Evolutionary conservation across 1,140 invertebrate species (phyloP).

Genomic region (Aplysia californica): DNA sequence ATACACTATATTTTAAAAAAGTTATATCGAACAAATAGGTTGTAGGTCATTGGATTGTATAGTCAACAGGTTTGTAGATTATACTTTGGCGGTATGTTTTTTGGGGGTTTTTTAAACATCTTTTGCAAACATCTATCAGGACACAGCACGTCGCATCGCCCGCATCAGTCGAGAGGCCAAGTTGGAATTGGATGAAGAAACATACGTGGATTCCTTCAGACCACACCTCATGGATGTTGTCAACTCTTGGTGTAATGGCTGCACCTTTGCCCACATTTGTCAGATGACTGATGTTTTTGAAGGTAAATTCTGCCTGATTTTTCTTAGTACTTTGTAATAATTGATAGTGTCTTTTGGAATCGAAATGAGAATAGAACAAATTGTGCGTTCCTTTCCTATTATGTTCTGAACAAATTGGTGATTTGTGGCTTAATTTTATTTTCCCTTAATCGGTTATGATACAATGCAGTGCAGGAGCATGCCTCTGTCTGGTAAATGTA

Average conservation of each 20-base stretch:
- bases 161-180: conserved; percentile 92
- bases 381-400: too few relatives aligned
- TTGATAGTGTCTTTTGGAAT: not conserved
- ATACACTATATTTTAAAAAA: too few relatives aligned
- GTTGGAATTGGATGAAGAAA: conserved; percentile 82
- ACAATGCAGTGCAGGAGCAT: too few relatives aligned
- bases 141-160: conserved; percentile 65
- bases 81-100: not conserved
- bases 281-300: conserved; percentile 99
- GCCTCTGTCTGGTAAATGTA: too few relatives aligned
- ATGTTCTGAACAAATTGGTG: too few relatives aligned
- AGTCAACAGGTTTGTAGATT: too few relatives aligned
- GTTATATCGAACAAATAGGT: too few relatives aligned
- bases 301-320: conserved; percentile 72
- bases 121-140: conserved; percentile 54
- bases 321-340: not conserved
- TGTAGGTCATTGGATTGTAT: too few relatives aligned
- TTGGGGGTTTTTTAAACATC: not conserved
- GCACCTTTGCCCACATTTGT: conserved; percentile 91
- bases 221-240: conserved; percentile 98
- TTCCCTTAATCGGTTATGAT: too few relatives aligned
- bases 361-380: too few relatives aligned
- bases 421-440: too few relatives aligned
- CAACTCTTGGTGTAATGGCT: conserved; percentile 94
- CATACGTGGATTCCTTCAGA: conserved; percentile 93